Evolutionary conservation across 2,888 invertebrate species (phyloP).

Genomic region (Andrena minutula): DNA sequence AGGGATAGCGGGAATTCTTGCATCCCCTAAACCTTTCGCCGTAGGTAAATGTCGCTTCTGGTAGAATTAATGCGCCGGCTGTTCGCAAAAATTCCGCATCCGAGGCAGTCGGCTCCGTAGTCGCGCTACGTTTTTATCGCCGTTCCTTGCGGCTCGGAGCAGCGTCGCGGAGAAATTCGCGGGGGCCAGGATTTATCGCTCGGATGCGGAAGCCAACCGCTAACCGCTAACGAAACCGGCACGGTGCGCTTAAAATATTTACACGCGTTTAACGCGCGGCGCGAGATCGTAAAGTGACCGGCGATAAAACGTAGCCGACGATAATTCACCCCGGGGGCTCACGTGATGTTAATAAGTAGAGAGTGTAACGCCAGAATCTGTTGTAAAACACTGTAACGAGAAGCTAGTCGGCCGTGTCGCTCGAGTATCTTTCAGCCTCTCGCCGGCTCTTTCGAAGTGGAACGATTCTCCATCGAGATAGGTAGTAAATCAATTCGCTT

Average conservation of each 20-base stretch:
- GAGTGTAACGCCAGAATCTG: conserved; percentile 31
- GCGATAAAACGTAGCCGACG: conserved; percentile 39
- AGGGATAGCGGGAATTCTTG: conserved; percentile 32
- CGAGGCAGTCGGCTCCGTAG: neutral
- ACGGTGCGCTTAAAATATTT: conserved; percentile 36
- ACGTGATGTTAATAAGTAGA: conserved; percentile 50
- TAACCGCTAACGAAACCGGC: conserved; percentile 8
- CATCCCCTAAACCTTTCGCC: conserved; percentile 24
- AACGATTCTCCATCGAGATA: neutral
- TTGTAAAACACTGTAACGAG: conserved; percentile 41
- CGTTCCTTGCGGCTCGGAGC: neutral
- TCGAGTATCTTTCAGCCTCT: neutral
- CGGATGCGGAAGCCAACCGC: conserved; percentile 23
- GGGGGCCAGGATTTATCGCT: conserved; percentile 29
- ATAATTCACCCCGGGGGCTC: conserved; percentile 28
- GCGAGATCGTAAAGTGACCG: conserved; percentile 48
- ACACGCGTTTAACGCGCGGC: conserved; percentile 41
- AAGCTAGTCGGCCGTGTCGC: conserved; percentile 32
- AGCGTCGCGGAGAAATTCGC: conserved; percentile 23
- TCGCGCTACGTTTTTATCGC: neutral
- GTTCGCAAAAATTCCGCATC: conserved; percentile 15
- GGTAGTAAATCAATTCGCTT: conserved; percentile 17
- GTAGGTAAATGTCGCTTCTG: conserved; percentile 22
- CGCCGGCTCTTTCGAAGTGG: neutral
- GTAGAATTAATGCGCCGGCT: conserved; percentile 12